Base-by-base conservation (phyloP, 2,888 invertebrate genomes). In the Dysmachus trigonus region DNA sequence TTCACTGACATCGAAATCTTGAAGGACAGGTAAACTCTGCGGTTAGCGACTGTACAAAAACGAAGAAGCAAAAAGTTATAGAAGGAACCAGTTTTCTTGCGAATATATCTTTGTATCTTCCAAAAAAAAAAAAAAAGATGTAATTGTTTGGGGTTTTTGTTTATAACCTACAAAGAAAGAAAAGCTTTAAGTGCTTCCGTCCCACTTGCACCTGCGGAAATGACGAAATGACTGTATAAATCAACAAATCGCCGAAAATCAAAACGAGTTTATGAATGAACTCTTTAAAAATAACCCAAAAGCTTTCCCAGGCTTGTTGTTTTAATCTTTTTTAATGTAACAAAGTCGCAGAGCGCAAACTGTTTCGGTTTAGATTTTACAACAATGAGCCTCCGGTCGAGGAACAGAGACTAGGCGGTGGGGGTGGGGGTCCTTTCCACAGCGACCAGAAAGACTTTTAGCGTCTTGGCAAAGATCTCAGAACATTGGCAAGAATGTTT, bases 231-330 rank as follows among this genome's bases (percentile, higher is more conserved):
- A 18, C 76, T 38, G 38, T 41, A n/a, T n/a, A 76, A 76, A 76
- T 76, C 18, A 31, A 38, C 76, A 76, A 76, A 38, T 76, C 22
- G 10, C 76, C 38, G 38, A 76, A 76, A 38, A 76, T 76, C 76
- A 76, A 76, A 76, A 76, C 76, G 76, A 76, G 35, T 76, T 76
- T 76, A 76, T 76, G 76, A 76, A 76, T 76, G 76, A 76, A 76
- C 18, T 38, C 76, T 76, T 76, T 38, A 76, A 38, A 76, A 76
- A 76, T 76, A 76, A 38, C 76, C 27, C 35, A 18, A 76, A 76
- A 76, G 22, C 33, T 35, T n/a, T n/a, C n/a, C n/a, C 27, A 33
- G 15, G 22, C 18, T 18, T n/a, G 2, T 76, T 4, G 38, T 76
- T 22, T 62, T 27, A 62, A 62, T 6, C 7, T 22, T 18, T 51